phyloP scores from a whole-genome alignment of 92 coral and sea anemone species.

The Parazoanthus swiftii region DNA sequence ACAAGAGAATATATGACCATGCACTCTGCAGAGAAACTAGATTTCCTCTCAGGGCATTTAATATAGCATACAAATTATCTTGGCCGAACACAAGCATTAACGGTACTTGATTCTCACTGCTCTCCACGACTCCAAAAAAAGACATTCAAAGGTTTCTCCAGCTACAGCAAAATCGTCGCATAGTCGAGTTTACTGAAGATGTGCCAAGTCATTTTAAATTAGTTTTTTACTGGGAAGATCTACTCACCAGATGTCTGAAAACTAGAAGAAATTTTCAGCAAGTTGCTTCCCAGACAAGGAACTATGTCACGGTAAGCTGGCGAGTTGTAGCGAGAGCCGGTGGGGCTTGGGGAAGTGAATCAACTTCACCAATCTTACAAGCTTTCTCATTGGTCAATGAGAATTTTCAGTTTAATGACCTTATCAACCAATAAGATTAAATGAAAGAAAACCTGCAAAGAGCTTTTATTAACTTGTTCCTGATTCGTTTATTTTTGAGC shows the following conservation, averaged over 20 bases:
- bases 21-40: no score
- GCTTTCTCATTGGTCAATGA: neutral
- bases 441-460: neutral
- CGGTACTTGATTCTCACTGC: no score
- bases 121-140: no score
- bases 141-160: no score
- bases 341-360: no score
- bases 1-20: no score
- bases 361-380: neutral
- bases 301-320: neutral
- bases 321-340: no score
- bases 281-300: neutral
- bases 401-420: neutral
- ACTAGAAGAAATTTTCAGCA: neutral
- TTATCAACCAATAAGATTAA: neutral
- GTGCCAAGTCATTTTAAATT: neutral
- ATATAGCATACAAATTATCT: no score
- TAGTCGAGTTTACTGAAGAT: neutral
- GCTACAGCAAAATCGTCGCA: no score
- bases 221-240: neutral
- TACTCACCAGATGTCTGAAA: neutral
- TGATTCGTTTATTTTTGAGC: constrained; percentile 2
- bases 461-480: neutral
- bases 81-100: no score
- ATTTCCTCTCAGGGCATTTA: no score